Evolutionary conservation across 2,113 vertebrate species (phyloP), one percentile per base, ranked within the genome.

Genomic region (Papio anubis): DNA sequence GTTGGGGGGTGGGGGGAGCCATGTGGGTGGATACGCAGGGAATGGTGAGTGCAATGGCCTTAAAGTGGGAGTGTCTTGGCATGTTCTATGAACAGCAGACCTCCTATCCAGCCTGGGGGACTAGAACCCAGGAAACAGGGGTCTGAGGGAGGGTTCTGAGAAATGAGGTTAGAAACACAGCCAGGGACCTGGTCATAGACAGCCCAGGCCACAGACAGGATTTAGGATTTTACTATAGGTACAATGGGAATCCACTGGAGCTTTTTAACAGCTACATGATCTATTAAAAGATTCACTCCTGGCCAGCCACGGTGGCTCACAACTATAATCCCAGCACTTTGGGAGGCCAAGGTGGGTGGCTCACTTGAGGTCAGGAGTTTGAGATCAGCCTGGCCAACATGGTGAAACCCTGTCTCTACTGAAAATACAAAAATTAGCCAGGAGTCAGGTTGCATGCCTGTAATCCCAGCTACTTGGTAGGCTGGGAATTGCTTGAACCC

Each of bases 71-170:
- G 3, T 48, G 43, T 72, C 18, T 20, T 50, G 27, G 40, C 3
- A 4, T 8, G 5, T 20, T 2, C 0, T 0, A 27, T 27, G 23
- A 40, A 66, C 4, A n/a, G 21, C 32, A 35, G 27, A 64, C 27
- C 61, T 64, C 61, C 61, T 64, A 32, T 30, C 61, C 27, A 14
- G 27, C 27, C 61, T 64, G 61, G 12, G 5, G 27, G 27, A 64
- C 61, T 32, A 64, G 61, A 57, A 72, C 21, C 59, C 11, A 18
- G 90, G 45, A 23, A 55, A 52, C 0, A 13, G 11, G 27, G 7
- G 6, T 25, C 23, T 38, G 50, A 52, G 7, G 3, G 17, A 25
- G 5, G 1, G 2, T 38, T 64, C 32, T 38, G 17, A 92, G 90
- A 66, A 87, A 32, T 17, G 50, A 93, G 48, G 43, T 50, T 55